phyloP scores from a whole-genome alignment of 2,797 vertebrate species.

The Scleropages formosus region DNA sequence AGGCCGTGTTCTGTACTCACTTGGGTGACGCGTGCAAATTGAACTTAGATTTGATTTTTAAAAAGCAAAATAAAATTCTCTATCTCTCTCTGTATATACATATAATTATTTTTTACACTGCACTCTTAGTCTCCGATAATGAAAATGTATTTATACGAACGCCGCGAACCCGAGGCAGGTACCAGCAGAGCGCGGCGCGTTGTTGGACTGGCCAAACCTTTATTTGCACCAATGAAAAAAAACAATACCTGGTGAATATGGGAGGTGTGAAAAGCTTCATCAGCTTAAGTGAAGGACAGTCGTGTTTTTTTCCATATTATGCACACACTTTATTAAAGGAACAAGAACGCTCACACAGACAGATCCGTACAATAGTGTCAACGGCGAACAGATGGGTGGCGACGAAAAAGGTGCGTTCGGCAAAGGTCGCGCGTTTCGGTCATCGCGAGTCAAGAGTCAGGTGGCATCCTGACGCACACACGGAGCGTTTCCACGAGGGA shows the following conservation, averaged over 20 bases:
- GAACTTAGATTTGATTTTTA: too few species aligned
- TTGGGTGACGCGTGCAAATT: too few species aligned
- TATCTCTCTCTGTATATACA: too few species aligned
- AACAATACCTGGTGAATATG: slow-evolving; percentile 19
- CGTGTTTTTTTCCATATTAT: slow-evolving; percentile 9
- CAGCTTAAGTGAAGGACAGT: slow-evolving; percentile 16
- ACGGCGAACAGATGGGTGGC: neutral
- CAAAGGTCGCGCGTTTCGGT: neutral
- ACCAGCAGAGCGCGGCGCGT: neutral
- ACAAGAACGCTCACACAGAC: slow-evolving; percentile 33
- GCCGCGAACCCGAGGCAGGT: neutral
- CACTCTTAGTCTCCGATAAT: too few species aligned
- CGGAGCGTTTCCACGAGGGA: too few species aligned
- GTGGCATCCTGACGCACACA: slow-evolving; percentile 12
- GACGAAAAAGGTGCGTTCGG: slow-evolving; percentile 4
- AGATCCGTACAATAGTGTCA: slow-evolving; percentile 25
- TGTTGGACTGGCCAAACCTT: slow-evolving; percentile 29
- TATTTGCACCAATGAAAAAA: slow-evolving; percentile 32
- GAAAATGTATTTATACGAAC: too few species aligned
- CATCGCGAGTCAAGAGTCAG: slow-evolving; percentile 21
- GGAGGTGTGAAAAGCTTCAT: slow-evolving; percentile 30
- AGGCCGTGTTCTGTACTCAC: too few species aligned
- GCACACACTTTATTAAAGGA: slow-evolving; percentile 24
- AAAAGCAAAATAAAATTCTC: too few species aligned
- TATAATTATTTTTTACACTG: too few species aligned